A percentile compares a stretch with the other conserved stretches of the same genome.
Conservation (phyloP, 2,888 invertebrate genomes). For the Desoria tigrina region DNA sequence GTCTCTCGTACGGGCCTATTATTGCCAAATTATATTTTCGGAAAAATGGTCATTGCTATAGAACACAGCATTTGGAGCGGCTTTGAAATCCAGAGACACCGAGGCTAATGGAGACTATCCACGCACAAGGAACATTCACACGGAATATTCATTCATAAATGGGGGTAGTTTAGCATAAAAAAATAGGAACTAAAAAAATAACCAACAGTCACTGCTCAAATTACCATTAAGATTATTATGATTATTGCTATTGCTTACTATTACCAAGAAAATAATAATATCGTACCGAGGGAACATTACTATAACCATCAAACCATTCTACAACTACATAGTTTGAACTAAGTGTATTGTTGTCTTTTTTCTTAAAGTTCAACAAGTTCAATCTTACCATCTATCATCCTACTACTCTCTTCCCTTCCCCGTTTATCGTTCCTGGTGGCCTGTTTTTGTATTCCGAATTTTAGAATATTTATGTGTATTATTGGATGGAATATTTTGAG, state of each 20-base stretch:
- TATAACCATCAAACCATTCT: no score
- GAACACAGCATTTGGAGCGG: background rate
- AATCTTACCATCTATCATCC: no score
- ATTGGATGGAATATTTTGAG: no score
- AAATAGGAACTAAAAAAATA: background rate
- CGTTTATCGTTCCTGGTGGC: background rate
- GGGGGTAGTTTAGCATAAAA: conserved; percentile 21
- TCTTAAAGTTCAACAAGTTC: no score
- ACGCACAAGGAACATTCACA: conserved; percentile 42
- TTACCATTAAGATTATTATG: conserved; percentile 6
- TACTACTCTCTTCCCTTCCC: no score
- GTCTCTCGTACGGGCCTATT: background rate
- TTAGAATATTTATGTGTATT: no score
- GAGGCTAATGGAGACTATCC: conserved; percentile 29
- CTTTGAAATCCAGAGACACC: background rate
- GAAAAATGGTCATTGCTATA: background rate
- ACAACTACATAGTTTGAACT: no score
- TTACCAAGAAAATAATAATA: no score
- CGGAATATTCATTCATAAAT: conserved; percentile 30
- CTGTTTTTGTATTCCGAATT: no score
- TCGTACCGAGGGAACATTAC: no score
- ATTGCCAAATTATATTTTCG: conserved; percentile 3
- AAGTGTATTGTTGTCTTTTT: no score
- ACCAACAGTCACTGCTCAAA: background rate
- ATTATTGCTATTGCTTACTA: background rate